Conservation (phyloP, 2,888 invertebrate species). For the Nemotelus pantherinus region DNA sequence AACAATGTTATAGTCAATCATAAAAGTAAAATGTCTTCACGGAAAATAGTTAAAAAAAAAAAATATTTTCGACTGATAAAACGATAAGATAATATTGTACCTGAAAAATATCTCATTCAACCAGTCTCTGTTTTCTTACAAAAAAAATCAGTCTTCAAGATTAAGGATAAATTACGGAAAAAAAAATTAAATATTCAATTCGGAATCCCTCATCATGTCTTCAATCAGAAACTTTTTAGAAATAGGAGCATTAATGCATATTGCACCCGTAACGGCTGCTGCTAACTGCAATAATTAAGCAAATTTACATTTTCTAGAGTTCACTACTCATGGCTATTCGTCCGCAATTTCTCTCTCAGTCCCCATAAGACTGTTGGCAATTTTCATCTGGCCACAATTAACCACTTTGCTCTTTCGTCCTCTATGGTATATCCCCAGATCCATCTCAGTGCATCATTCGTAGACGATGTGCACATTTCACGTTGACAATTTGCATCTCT, state of each 20-base stretch:
- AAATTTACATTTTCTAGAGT: background rate
- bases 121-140: too few species aligned
- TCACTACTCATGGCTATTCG: background rate
- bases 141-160: too few species aligned
- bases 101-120: too few species aligned
- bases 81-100: too few species aligned
- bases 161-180: too few species aligned
- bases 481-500: background rate
- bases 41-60: too few species aligned
- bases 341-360: background rate
- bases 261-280: background rate
- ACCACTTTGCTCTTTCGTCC: too few species aligned
- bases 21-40: too few species aligned
- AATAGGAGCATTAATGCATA: background rate
- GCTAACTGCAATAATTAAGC: slow-evolving; percentile 2
- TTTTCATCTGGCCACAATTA: background rate
- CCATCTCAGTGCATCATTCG: background rate
- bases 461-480: background rate
- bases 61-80: too few species aligned
- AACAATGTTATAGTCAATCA: too few species aligned
- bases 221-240: background rate
- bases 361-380: background rate
- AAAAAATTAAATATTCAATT: too few species aligned
- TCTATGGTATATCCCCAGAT: too few species aligned
- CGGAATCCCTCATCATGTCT: background rate